These are phyloP conservation scores for Drosophila subpulchrella DNA, from an alignment of 1,140 invertebrate genomes.

Conservation along the genomic window DNA sequence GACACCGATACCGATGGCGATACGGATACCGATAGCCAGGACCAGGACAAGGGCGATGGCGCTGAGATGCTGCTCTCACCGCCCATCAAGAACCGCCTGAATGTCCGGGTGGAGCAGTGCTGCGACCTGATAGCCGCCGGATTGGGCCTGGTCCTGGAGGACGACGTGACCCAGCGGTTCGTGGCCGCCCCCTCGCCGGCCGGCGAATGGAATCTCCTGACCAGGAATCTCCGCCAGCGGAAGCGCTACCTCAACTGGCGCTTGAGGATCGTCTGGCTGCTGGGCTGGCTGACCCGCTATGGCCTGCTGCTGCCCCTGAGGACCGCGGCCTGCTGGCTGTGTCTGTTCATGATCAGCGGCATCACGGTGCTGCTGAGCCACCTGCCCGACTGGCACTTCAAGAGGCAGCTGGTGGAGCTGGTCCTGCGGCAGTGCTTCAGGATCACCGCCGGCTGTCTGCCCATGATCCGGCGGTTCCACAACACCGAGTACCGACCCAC, in stretches of 20 bases:
- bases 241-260: slow-evolving; percentile 29
- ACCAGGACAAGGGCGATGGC: background rate
- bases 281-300: slow-evolving; percentile 38
- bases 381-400: slow-evolving; percentile 37
- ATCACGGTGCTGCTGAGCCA: slow-evolving; percentile 36
- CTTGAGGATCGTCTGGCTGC: slow-evolving; percentile 32
- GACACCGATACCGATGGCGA: background rate
- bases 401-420: slow-evolving; percentile 19
- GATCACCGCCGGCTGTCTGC: slow-evolving; percentile 43
- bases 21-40: no score
- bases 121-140: slow-evolving; percentile 36
- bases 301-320: slow-evolving; percentile 44
- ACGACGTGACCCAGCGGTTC: slow-evolving; percentile 60
- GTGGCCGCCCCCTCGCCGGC: slow-evolving; percentile 20
- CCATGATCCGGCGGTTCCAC: slow-evolving; percentile 51
- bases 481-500: slow-evolving; percentile 39
- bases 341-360: slow-evolving; percentile 41
- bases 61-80: background rate
- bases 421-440: slow-evolving; percentile 44
- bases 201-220: slow-evolving; percentile 58
- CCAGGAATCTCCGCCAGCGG: slow-evolving; percentile 42
- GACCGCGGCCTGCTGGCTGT: slow-evolving; percentile 6
- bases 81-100: slow-evolving; percentile 24
- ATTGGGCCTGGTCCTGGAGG: slow-evolving; percentile 53
- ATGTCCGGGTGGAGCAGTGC: slow-evolving; percentile 33